Evolutionary conservation across 2,797 vertebrate genomes (phyloP), one percentile per base, ranked within the genome.

Genomic region (Limosa lapponica): DNA sequence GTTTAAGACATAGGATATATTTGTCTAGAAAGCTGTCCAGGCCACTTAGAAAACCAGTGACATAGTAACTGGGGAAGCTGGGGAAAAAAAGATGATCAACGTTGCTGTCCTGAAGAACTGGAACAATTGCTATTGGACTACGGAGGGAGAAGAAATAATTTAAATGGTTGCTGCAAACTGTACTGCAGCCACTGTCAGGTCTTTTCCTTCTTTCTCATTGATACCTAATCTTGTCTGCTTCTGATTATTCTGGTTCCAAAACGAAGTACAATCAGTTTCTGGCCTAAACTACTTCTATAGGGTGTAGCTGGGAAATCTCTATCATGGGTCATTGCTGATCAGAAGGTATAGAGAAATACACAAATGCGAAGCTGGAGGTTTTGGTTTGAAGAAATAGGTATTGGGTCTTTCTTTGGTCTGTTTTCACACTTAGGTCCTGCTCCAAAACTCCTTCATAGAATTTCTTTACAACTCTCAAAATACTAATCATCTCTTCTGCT

Each of bases 81-180:
- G 10, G 4, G 2, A 25, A 7, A 10, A 48, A 55, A 61, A 6
- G 3, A 25, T 20, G 0, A 59, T 37, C 19, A 41, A n/a, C 61
- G 8, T 20, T 83, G 8, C 10, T 67, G 11, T n/a, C 5, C 22
- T 49, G 15, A 69, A 89, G 59, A 82, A n/a, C 4, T n/a, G 12
- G 5, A 16, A 41, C 6, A 59, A 41, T 7, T 55, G 3, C 16
- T 58, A 24, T 32, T 64, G 69, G 43, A 19, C 13, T 18, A 25
- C 0, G 2, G 25, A 1, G 3, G 25, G 8, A 23, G 12, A 74
- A 78, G 0, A 18, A 70, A 41, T 67, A 52, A 57, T 41, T 87
- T 71, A 37, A 78, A 71, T 49, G 18, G 7, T 30, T 70, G 32
- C 16, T 59, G 7, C 9, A 81, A 85, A 79, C 17, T 43, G 4